Base-by-base conservation (phyloP, 2,113 vertebrate species). In the Serilophus lunatus region DNA sequence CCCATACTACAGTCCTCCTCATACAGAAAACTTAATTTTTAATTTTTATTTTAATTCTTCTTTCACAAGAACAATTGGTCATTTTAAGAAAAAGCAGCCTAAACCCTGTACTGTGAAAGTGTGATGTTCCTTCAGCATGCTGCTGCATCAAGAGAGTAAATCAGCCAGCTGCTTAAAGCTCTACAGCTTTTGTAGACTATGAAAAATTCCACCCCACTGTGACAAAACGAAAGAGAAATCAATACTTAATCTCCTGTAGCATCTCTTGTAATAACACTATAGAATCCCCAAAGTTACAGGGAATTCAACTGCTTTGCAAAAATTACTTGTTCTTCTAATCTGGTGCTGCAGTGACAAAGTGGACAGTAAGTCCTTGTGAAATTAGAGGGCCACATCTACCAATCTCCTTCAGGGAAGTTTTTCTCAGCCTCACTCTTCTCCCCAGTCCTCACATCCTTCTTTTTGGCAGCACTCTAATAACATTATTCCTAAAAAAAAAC, bases 211-310 rank as follows among this genome's bases (percentile, higher is more conserved):
- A 86, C 79, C 81, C 50, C 40, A 9, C 75, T 76, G 44, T 86
- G 83, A 66, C 60, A 89, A 90, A 93, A 81, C 22, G 53, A 82
- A 64, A 82, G 44, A 42, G 69, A 88, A 95, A 97, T 97, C 91
- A 91, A 96, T 97, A 94, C 91, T 95, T 96, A 96, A 97, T 97
- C 92, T 97, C 90, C 60, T 75, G 64, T 88, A 79, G 53, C 68
- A 88, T 90, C 88, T 69, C 16, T 82, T 86, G 45, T 79, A 94
- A 90, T 85, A 82, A 69, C n/a, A 40, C 33, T 25, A 2, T 1
- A 60, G 60, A 69, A 60, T 31, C 68, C 87, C 47, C 40, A 65
- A 95, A 95, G 71, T 94, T 81, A 53, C 56, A 86, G 61, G 72
- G 57, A 83, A 49, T 54, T 95, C 59, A 90, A 68, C 25, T 35